Conservation (phyloP, 2,113 vertebrate species). For the Grammomys dolichurus region DNA sequence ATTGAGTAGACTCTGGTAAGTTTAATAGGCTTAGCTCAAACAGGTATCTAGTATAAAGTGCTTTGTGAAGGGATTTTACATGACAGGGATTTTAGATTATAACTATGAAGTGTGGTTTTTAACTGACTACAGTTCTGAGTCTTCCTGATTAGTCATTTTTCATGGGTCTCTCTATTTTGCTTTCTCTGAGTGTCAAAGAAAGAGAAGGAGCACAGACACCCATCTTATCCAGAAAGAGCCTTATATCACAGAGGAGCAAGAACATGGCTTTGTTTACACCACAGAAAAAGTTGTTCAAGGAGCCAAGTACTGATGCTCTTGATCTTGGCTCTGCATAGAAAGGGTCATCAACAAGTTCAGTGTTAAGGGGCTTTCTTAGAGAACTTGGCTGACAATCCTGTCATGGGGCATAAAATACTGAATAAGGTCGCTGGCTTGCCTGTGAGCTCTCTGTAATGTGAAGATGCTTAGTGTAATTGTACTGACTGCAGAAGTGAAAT, state of each 20-base stretch:
- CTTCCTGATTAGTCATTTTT: not conserved
- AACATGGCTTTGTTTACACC: not conserved
- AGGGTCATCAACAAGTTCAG: not conserved
- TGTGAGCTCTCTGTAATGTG: not conserved
- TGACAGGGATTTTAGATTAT: not conserved
- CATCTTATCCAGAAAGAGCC: not conserved
- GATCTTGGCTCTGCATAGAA: not conserved
- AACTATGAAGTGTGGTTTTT: constrained; percentile 2
- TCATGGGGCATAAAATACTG: not conserved
- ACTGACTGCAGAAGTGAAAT: not conserved
- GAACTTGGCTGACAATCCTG: not conserved
- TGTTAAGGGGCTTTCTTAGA: not conserved
- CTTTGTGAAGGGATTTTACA: not conserved
- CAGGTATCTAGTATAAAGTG: not conserved
- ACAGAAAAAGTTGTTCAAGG: not conserved
- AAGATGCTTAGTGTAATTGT: not conserved
- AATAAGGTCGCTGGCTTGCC: not conserved
- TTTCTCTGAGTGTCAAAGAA: not conserved
- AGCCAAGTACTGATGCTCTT: not conserved
- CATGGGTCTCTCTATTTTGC: not conserved
- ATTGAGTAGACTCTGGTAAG: not conserved
- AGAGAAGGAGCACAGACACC: not conserved
- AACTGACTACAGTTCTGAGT: not conserved
- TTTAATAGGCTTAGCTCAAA: not conserved
- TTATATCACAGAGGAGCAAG: not conserved